Percentiles rank a stretch among this genome's conserved stretches.
Evolutionary conservation across 2,888 invertebrate genomes (phyloP).

Genomic region (Orthosia gothica): DNA sequence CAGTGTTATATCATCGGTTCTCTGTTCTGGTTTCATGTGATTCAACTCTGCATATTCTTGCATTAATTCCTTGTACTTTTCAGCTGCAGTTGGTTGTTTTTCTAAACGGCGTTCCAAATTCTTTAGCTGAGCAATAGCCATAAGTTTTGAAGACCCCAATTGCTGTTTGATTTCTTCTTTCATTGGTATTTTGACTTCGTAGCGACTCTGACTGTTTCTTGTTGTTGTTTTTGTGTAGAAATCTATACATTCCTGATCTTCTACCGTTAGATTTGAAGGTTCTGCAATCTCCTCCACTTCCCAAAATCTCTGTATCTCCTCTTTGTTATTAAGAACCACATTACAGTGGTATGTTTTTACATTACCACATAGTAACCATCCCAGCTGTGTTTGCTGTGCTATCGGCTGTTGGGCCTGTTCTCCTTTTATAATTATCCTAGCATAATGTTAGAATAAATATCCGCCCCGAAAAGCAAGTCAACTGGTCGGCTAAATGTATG

Average conservation of each 20-base stretch:
- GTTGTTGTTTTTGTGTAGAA: background rate
- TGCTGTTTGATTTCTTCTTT: background rate
- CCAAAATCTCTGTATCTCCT: conserved; percentile 9
- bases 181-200: background rate
- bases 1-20: too few relatives aligned
- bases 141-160: conserved; percentile 1
- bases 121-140: conserved; percentile 5
- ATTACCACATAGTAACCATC: conserved; percentile 4
- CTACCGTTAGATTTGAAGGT: background rate
- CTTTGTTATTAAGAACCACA: background rate
- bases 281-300: conserved; percentile 15
- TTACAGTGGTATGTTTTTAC: conserved; percentile 12
- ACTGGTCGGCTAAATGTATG: background rate
- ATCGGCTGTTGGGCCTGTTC: background rate
- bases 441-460: conserved; percentile 3
- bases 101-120: background rate
- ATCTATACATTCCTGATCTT: conserved; percentile 2
- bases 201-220: background rate
- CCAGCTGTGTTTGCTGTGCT: conserved; percentile 22
- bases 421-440: background rate
- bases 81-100: background rate
- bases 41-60: too few relatives aligned
- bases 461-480: background rate
- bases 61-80: too few relatives aligned
- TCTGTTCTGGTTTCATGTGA: too few relatives aligned